These are phyloP conservation scores for Drosophila peninsularis DNA, from an alignment of 2,888 invertebrate species.

Conservation along the genomic window DNA sequence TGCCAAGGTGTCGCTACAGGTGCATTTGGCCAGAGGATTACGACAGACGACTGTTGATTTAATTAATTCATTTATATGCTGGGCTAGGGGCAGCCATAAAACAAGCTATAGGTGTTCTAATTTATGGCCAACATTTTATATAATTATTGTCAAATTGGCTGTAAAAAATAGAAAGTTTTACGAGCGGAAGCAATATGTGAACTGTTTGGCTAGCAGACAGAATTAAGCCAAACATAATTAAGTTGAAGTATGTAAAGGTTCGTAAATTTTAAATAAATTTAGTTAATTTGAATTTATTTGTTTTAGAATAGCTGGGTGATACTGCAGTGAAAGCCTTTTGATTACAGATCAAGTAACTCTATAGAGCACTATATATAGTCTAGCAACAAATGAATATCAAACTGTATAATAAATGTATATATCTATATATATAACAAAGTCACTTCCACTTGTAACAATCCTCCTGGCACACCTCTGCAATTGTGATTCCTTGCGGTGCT, in stretches of 20 bases:
- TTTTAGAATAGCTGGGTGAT: neutral
- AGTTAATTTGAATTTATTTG: neutral
- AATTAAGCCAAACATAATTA: neutral
- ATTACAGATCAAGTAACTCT: too few relatives aligned
- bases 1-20: slow-evolving; percentile 11
- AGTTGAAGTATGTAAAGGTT: neutral
- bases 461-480: slow-evolving; percentile 2
- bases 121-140: slow-evolving; percentile 46
- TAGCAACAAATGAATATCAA: too few relatives aligned
- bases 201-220: slow-evolving; percentile 28
- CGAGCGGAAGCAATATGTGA: slow-evolving; percentile 59
- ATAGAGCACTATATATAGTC: too few relatives aligned
- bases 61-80: slow-evolving; percentile 70
- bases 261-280: neutral
- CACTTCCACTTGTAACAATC: neutral
- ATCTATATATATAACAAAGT: neutral
- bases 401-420: too few relatives aligned
- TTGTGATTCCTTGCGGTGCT: neutral
- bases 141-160: slow-evolving; percentile 51
- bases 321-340: too few relatives aligned
- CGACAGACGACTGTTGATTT: slow-evolving; percentile 51
- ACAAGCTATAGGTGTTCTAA: slow-evolving; percentile 41
- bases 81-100: slow-evolving; percentile 20
- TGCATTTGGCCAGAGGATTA: slow-evolving; percentile 18
- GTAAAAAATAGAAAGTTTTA: slow-evolving; percentile 40